phyloP scores from a whole-genome alignment of 2,888 invertebrate species.

The Eupithecia subumbrata region DNA sequence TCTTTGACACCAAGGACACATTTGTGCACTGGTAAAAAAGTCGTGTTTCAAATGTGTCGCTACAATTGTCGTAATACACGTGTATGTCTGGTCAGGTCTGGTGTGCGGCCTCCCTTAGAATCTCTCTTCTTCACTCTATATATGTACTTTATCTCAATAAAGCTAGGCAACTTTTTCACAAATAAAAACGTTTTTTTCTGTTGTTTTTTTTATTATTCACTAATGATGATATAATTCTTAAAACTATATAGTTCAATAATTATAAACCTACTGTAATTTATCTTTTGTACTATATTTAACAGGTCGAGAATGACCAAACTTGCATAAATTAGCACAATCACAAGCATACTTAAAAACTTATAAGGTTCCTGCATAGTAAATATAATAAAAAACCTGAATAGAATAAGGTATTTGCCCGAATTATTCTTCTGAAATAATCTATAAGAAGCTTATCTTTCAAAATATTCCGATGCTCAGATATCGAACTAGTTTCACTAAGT shows the following conservation, averaged over 20 bases:
- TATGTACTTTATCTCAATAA: background rate
- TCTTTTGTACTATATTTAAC: background rate
- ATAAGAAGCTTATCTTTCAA: background rate
- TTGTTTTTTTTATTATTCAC: background rate
- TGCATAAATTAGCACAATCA: background rate
- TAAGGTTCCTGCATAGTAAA: background rate
- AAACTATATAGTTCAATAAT: background rate
- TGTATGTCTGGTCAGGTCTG: no score
- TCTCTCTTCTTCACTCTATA: background rate
- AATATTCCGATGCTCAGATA: background rate
- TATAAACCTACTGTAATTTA: background rate
- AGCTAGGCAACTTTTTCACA: background rate
- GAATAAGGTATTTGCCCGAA: background rate
- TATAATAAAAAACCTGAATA: background rate
- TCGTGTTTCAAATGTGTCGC: no score
- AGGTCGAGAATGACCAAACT: background rate
- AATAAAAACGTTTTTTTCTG: background rate
- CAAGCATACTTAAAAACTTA: background rate
- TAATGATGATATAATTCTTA: background rate
- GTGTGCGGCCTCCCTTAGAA: background rate
- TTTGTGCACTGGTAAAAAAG: no score
- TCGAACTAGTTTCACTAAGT: background rate
- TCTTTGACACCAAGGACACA: no score
- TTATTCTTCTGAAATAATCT: background rate
- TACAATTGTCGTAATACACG: no score